phyloP scores from a whole-genome alignment of 2,113 vertebrate genomes.

The Neogale vison region DNA sequence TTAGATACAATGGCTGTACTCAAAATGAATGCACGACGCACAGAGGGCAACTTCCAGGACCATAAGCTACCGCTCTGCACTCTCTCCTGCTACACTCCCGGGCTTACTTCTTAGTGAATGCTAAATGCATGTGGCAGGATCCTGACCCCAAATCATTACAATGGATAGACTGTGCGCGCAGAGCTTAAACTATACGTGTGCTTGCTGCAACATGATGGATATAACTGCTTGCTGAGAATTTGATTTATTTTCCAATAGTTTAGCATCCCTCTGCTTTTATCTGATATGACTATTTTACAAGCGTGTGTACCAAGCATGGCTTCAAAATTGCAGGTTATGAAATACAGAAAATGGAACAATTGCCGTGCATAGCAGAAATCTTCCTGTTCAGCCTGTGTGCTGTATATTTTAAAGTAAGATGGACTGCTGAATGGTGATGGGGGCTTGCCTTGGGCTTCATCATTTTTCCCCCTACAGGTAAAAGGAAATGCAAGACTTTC shows the following conservation, averaged over 20 bases:
- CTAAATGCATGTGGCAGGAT: constrained; percentile 61
- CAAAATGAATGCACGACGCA: not conserved
- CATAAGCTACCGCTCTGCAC: not conserved
- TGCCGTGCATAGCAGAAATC: constrained; percentile 77
- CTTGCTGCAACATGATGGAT: constrained; percentile 66
- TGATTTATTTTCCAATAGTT: constrained; percentile 76
- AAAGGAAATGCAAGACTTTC: constrained; percentile 78
- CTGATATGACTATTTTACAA: constrained; percentile 79
- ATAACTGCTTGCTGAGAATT: constrained; percentile 67
- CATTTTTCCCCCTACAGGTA: constrained; percentile 76
- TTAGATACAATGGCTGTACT: constrained; percentile 22
- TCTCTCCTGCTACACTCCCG: constrained; percentile 12
- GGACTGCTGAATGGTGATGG: constrained; percentile 79
- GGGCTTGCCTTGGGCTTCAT: constrained; percentile 69
- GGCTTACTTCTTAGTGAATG: constrained; percentile 54
- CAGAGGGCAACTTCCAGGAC: constrained; percentile 5
- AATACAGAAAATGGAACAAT: constrained; percentile 81
- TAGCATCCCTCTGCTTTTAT: constrained; percentile 74
- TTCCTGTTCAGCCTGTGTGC: constrained; percentile 71
- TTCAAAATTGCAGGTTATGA: constrained; percentile 75
- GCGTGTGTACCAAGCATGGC: constrained; percentile 77
- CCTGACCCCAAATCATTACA: constrained; percentile 68
- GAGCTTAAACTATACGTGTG: constrained; percentile 56
- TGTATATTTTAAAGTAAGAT: constrained; percentile 65
- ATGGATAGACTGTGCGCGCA: constrained; percentile 54